A percentile compares a stretch with the other conserved stretches of the same genome.
Evolutionary conservation across 2,113 vertebrate genomes (phyloP).

Genomic region (Crotalus tigris): DNA sequence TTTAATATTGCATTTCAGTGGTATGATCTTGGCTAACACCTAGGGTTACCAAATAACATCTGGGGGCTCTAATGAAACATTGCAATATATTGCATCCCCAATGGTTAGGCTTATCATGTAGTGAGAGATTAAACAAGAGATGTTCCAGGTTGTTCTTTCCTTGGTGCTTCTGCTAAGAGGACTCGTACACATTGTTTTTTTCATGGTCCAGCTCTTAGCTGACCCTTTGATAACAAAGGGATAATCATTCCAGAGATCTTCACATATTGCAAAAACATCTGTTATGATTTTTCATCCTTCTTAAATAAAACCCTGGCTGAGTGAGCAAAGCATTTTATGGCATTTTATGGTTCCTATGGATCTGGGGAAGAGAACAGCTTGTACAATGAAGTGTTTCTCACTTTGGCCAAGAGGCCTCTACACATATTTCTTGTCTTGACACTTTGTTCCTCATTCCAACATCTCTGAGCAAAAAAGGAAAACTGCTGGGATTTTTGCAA

Average conservation of each 20-base stretch:
- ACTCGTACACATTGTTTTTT: not conserved
- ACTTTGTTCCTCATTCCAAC: not conserved
- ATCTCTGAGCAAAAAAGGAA: not conserved
- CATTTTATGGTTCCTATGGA: not conserved
- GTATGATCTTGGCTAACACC: not conserved
- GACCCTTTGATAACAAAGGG: not conserved
- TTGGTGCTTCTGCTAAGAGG: not conserved
- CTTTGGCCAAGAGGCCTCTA: not conserved
- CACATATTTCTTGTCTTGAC: not conserved
- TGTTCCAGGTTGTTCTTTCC: not conserved
- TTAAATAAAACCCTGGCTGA: not conserved
- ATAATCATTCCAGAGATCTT: not conserved
- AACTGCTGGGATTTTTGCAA: not conserved
- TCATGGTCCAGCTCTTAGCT: no score
- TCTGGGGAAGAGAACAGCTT: not conserved
- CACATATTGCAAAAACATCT: not conserved
- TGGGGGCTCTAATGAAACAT: not conserved
- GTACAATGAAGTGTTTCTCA: not conserved
- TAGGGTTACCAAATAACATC: not conserved
- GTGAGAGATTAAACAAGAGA: not conserved
- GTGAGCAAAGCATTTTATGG: not conserved
- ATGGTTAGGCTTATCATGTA: not conserved
- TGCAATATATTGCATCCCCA: not conserved
- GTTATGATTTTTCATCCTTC: not conserved
- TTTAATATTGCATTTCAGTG: not conserved